A percentile compares a stretch with the other conserved stretches of the same genome.
phyloP scores from a whole-genome alignment of 2,797 vertebrate genomes.

The Florisuga fusca region DNA sequence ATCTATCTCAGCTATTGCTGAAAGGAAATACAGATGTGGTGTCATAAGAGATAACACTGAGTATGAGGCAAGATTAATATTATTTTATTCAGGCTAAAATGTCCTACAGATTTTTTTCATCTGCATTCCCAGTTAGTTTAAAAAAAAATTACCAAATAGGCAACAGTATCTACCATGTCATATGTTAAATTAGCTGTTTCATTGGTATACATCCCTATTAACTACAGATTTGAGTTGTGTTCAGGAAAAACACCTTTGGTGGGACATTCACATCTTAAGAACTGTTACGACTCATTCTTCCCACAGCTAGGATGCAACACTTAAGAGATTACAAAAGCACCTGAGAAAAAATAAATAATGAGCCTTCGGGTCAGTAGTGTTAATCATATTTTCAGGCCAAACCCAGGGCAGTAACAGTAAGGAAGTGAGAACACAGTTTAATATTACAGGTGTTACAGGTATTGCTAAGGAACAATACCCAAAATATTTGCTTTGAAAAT shows the following conservation, averaged over 20 bases:
- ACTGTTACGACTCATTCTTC: not conserved
- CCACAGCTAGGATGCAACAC: not conserved
- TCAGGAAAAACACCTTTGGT: not conserved
- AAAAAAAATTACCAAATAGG: not conserved
- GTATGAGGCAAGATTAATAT: not conserved
- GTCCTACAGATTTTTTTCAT: not conserved
- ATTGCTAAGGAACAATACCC: conserved; percentile 9
- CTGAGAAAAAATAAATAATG: not conserved
- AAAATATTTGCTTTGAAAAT: conserved; percentile 34
- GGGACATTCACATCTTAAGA: not conserved
- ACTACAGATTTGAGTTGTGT: not conserved
- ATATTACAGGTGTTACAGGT: not conserved
- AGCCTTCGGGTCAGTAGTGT: not conserved
- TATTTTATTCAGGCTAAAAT: not conserved
- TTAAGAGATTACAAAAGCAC: not conserved
- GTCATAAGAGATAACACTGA: not conserved
- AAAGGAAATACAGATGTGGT: not conserved
- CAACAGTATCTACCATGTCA: not conserved
- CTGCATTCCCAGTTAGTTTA: not conserved
- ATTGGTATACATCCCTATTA: not conserved
- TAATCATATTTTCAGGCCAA: conserved; percentile 10
- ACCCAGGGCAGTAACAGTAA: not conserved
- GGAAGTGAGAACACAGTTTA: not conserved
- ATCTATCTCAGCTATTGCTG: not conserved
- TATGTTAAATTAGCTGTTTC: not conserved